Percentiles rank a stretch among this genome's conserved stretches.
Evolutionary conservation across 2,113 vertebrate species (phyloP).

Genomic region (Burhinus bistriatus): DNA sequence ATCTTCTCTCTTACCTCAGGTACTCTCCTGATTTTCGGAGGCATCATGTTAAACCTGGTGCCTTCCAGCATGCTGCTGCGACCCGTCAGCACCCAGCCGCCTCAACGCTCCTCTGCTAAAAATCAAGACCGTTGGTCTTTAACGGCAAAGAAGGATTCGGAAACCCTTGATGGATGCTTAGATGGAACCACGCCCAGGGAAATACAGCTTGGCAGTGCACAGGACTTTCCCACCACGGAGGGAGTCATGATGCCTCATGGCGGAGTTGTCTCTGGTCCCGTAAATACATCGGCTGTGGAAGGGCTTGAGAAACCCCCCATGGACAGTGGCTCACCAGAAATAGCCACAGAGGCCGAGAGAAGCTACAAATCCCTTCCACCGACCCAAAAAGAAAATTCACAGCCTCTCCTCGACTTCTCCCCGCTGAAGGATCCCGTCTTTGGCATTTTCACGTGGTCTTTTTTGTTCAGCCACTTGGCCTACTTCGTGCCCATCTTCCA

Average conservation of each 20-base stretch:
- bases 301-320: neutral
- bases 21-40: conserved; percentile 86
- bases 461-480: conserved; percentile 90
- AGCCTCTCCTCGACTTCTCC: conserved; percentile 79
- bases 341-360: neutral
- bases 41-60: conserved; percentile 87
- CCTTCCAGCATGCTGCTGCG: conserved; percentile 90
- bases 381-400: neutral
- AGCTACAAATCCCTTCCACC: neutral
- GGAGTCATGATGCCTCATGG: rapidly evolving
- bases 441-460: conserved; percentile 89
- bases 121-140: neutral
- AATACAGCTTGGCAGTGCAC: rapidly evolving
- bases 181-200: neutral
- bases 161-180: rapidly evolving
- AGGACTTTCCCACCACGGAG: neutral
- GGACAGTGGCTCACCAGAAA: conserved; percentile 23
- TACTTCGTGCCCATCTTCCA: conserved; percentile 92
- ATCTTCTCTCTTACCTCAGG: conserved; percentile 67
- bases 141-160: neutral
- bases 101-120: neutral
- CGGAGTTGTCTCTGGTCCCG: neutral
- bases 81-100: conserved; percentile 60
- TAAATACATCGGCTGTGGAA: neutral
- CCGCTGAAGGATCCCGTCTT: conserved; percentile 88